Base-by-base conservation (phyloP, 2,113 vertebrate genomes). In the Ochotona curzoniae region DNA sequence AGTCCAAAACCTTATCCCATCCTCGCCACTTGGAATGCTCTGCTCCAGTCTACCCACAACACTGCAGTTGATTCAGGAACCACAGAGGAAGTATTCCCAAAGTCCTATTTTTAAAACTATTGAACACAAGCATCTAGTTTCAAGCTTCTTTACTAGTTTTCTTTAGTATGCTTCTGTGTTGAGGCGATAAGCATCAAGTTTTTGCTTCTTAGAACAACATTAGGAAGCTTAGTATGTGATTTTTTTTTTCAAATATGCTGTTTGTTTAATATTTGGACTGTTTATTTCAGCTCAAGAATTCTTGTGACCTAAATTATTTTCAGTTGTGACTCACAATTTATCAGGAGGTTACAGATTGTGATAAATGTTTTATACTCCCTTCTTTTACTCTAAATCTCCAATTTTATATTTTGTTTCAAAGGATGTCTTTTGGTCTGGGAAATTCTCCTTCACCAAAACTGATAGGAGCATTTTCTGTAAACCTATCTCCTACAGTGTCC, bases 361-460 rank as follows among this genome's bases (percentile, higher is more conserved):
- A 66, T 89, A 32, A 93, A 89, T 26, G 81, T 80, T 80, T 75
- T 89, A 89, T 78, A 71, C 26, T n/a, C 70, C 13, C 44, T 76
- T 93, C 63, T 32, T 87, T 6, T 47, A 51, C 80, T 93, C 82
- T 51, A 80, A 8, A 86, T 23, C 67, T 8, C 66, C 61, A 83
- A 28, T 89, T 81, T 95, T 80, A 75, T n/a, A 8, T 95, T 95
- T 95, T 35, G 8, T 7, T 90, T 17, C 32, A 83, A 93, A 51
- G 23, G 14, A 91, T 20, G 15, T 0, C 0, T 44, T 88, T 69
- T 94, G 66, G 64, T 66, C 47, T 0, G 60, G 13, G 78, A 51
- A 83, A 51, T 92, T 92, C 1, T 49, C 64, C 54, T 90, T 0
- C 60, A 3, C 85, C 93, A 18, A 83, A 91, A 78, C 47, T 11